Evolutionary conservation across 2,888 invertebrate species (phyloP).

Genomic region (Eumacrocentrus americanus): DNA sequence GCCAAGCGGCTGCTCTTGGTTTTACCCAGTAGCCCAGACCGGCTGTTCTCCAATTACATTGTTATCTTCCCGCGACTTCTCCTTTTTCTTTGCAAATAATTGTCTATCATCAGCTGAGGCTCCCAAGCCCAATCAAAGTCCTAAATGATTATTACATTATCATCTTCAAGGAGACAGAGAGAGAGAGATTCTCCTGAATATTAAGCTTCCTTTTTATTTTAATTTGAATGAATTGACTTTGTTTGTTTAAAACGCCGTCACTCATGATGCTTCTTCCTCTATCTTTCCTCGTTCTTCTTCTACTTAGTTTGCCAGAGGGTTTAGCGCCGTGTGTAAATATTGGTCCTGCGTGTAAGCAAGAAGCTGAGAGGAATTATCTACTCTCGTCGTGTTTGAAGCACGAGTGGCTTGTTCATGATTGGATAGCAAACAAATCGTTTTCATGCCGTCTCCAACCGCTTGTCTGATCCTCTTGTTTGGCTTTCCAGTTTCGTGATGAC

Average conservation of each 20-base stretch:
- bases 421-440: slow-evolving; percentile 26
- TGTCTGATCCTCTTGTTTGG: slow-evolving; percentile 7
- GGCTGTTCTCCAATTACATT: slow-evolving; percentile 29
- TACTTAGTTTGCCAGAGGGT: slow-evolving; percentile 26
- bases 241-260: too few species aligned
- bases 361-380: slow-evolving; percentile 34
- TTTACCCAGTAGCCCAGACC: slow-evolving; percentile 14
- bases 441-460: background rate
- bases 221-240: too few species aligned
- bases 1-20: background rate
- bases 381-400: slow-evolving; percentile 25
- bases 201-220: too few species aligned
- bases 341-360: slow-evolving; percentile 34
- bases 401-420: slow-evolving; percentile 3
- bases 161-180: too few species aligned
- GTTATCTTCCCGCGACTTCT: slow-evolving; percentile 22
- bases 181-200: too few species aligned
- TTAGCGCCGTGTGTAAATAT: slow-evolving; percentile 37
- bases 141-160: too few species aligned
- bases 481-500: slow-evolving; percentile 17
- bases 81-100: background rate
- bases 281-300: too few species aligned
- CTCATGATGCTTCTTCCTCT: too few species aligned
- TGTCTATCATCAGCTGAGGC: background rate
- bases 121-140: too few species aligned